These are phyloP conservation scores for Pseudanteris insignis DNA, from an alignment of 2,888 invertebrate species.

Conservation along the genomic window DNA sequence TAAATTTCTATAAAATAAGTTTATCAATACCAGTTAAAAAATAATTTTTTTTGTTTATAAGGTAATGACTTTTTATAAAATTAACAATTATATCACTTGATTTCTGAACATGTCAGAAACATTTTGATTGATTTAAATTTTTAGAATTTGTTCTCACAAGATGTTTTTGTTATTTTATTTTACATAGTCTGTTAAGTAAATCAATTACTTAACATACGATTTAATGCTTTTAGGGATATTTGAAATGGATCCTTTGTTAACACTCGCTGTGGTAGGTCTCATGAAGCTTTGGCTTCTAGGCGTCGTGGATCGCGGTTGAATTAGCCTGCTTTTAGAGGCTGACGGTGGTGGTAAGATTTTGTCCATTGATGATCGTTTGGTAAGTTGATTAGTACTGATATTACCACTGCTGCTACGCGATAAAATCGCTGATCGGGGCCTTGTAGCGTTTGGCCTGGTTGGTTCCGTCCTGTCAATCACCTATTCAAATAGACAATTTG, in stretches of 20 bases:
- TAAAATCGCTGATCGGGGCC: slow-evolving; percentile 46
- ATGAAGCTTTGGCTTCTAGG: slow-evolving; percentile 72
- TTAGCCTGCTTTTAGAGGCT: slow-evolving; percentile 51
- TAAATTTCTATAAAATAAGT: too few relatives aligned
- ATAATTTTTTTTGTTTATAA: too few relatives aligned
- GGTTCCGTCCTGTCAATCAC: slow-evolving; percentile 33
- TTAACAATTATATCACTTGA: too few relatives aligned
- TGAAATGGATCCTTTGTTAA: slow-evolving; percentile 73
- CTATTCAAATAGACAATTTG: too few relatives aligned
- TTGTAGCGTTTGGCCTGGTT: slow-evolving; percentile 19
- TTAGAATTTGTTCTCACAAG: not conserved
- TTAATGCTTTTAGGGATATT: slow-evolving; percentile 63
- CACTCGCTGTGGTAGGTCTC: slow-evolving; percentile 87
- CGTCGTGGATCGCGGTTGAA: slow-evolving; percentile 54
- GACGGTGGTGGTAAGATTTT: slow-evolving; percentile 23
- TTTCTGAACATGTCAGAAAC: too few relatives aligned
- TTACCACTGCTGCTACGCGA: slow-evolving; percentile 68
- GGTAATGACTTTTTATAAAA: too few relatives aligned
- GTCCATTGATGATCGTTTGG: slow-evolving; percentile 46
- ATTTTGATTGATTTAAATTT: not conserved
- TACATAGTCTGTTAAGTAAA: not conserved
- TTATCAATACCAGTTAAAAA: too few relatives aligned
- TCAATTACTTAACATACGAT: slow-evolving; percentile 54
- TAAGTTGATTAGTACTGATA: slow-evolving; percentile 58
- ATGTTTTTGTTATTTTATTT: not conserved